These are phyloP conservation scores for Brachyhypopomus occidentalis DNA, from an alignment of 2,113 vertebrate species.

Conservation along the genomic window DNA sequence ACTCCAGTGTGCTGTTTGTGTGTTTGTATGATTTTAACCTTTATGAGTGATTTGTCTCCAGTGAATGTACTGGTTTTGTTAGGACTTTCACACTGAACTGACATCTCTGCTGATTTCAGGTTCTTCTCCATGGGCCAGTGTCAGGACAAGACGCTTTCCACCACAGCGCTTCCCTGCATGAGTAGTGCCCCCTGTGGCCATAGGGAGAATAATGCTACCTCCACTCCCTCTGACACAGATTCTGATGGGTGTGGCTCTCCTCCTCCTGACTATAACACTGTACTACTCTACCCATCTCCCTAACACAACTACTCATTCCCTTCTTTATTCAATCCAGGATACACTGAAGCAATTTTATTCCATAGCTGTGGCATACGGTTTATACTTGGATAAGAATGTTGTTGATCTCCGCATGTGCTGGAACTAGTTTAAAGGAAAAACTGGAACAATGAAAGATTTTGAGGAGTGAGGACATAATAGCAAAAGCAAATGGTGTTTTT, in stretches of 20 bases:
- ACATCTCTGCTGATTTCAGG: conserved; percentile 50
- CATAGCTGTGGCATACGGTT: background rate
- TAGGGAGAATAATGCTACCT: conserved; percentile 42
- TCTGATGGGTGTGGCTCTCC: conserved; percentile 56
- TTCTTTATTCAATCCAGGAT: background rate
- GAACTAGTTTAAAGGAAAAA: background rate
- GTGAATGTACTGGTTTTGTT: background rate
- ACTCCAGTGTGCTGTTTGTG: too few species aligned
- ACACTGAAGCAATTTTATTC: background rate
- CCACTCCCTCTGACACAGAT: conserved; percentile 55
- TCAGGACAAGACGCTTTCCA: conserved; percentile 35
- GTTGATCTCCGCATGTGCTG: background rate
- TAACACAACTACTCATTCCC: conserved; percentile 39
- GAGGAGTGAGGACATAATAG: background rate
- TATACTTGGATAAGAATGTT: background rate
- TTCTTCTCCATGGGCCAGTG: conserved; percentile 62
- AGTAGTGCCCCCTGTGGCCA: conserved; percentile 42
- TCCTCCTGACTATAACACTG: conserved; percentile 75
- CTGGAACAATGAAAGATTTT: background rate
- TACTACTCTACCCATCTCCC: conserved; percentile 72
- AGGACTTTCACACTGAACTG: background rate
- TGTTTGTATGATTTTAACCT: background rate
- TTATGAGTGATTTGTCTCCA: background rate
- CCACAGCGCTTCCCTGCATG: conserved; percentile 40
- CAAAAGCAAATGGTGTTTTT: background rate